These are phyloP conservation scores for Lasiommata megera DNA, from an alignment of 2,888 invertebrate genomes.

Conservation along the genomic window DNA sequence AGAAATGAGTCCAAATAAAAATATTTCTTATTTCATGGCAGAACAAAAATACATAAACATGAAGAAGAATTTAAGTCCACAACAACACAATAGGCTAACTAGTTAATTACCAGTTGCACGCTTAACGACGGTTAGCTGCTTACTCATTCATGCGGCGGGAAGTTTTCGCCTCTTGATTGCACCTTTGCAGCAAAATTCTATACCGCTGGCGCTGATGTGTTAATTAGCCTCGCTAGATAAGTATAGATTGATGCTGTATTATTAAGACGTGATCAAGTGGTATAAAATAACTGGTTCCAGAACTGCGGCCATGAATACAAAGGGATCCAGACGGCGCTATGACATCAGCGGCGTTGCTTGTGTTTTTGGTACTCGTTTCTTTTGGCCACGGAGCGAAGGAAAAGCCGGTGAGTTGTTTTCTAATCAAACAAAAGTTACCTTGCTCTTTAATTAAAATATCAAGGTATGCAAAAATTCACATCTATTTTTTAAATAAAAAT, in stretches of 20 bases:
- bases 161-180: slow-evolving; percentile 61
- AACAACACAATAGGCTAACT: slow-evolving; percentile 9
- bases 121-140: slow-evolving; percentile 39
- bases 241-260: background rate
- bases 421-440: no score
- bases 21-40: background rate
- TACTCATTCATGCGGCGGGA: slow-evolving; percentile 52
- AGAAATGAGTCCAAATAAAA: no score
- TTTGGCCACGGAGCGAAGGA: slow-evolving; percentile 52
- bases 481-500: no score
- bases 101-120: slow-evolving; percentile 11
- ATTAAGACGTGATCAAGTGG: slow-evolving; percentile 5
- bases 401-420: slow-evolving; percentile 54
- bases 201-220: slow-evolving; percentile 45
- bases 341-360: slow-evolving; percentile 51
- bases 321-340: slow-evolving; percentile 51
- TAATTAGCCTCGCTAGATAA: slow-evolving; percentile 46
- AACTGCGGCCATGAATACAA: background rate
- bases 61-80: background rate
- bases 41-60: slow-evolving; percentile 3
- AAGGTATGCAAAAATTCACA: no score
- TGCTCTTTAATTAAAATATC: no score
- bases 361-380: slow-evolving; percentile 48
- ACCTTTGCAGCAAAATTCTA: slow-evolving; percentile 47
- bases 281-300: slow-evolving; percentile 9